phyloP scores from a whole-genome alignment of 2,888 invertebrate species.

The Pyrrhosoma nymphula region DNA sequence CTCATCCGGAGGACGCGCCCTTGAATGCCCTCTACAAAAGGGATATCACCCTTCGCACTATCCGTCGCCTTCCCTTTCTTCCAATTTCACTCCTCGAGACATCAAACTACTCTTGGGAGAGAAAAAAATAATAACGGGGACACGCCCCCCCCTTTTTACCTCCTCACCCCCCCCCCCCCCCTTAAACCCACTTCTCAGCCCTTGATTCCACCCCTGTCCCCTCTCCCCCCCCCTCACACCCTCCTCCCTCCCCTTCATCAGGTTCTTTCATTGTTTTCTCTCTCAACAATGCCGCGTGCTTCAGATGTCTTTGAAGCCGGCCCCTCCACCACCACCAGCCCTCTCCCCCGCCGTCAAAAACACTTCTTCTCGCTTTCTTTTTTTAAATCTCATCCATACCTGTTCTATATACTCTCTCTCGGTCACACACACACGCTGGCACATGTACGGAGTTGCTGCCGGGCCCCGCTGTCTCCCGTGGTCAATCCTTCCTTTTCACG shows the following conservation, averaged over 20 bases:
- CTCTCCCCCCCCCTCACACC: not conserved
- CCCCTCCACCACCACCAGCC: not conserved
- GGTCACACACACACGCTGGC: not conserved
- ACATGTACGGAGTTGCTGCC: not conserved
- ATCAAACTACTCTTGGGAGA: not conserved
- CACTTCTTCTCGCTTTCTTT: not conserved
- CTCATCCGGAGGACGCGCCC: not conserved
- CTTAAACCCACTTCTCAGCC: not conserved
- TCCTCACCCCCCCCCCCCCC: not conserved
- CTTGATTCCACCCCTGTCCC: not conserved
- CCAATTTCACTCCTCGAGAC: not conserved
- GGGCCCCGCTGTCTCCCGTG: not conserved
- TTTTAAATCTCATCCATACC: not conserved
- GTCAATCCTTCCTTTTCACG: not conserved
- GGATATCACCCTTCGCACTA: no score
- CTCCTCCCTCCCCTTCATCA: not conserved
- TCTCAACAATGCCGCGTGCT: not conserved
- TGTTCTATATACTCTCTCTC: not conserved
- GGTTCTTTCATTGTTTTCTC: not conserved
- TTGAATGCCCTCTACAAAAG: not conserved
- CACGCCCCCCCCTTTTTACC: not conserved
- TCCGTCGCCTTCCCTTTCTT: not conserved
- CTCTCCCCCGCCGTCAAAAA: not conserved
- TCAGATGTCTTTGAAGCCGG: not conserved
- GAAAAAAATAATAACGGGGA: no score